A percentile compares a stretch with the other conserved stretches of the same genome.
phyloP scores from a whole-genome alignment of 2,797 vertebrate genomes.

The Okamejei kenojei region DNA sequence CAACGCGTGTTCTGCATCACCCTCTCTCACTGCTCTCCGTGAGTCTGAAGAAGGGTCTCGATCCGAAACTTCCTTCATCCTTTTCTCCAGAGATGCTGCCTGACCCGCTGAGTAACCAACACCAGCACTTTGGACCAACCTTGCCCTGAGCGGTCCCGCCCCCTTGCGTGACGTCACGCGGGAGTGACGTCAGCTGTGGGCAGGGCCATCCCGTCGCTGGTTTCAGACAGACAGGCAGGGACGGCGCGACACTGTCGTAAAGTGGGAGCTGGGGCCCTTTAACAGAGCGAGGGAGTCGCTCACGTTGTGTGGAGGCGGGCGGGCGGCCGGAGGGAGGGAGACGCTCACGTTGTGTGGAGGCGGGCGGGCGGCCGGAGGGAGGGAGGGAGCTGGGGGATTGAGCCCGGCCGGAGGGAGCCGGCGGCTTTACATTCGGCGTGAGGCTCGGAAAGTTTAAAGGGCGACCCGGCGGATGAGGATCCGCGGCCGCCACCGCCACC shows the following conservation, averaged over 20 bases:
- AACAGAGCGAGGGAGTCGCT: not conserved
- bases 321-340: not conserved
- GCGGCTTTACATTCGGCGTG: no score
- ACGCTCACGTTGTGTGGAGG: not conserved
- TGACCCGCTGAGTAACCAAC: no score
- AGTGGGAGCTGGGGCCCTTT: not conserved
- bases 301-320: not conserved
- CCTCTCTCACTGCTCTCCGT: no score
- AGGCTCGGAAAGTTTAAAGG: not conserved
- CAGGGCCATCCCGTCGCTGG: not conserved
- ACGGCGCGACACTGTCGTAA: slow-evolving; percentile 27
- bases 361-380: no score
- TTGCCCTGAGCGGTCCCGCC: not conserved
- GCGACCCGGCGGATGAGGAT: not conserved
- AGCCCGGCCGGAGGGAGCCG: not conserved
- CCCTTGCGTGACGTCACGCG: not conserved
- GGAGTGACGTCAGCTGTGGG: not conserved
- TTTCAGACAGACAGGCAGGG: not conserved
- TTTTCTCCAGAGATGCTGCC: no score
- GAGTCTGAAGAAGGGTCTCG: no score
- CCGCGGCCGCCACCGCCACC: not conserved
- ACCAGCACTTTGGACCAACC: not conserved
- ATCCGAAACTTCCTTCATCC: no score
- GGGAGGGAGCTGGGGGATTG: not conserved
- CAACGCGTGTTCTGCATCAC: no score